These are phyloP conservation scores for Teinopalpus imperialis DNA, from an alignment of 2,888 invertebrate genomes.

Conservation along the genomic window DNA sequence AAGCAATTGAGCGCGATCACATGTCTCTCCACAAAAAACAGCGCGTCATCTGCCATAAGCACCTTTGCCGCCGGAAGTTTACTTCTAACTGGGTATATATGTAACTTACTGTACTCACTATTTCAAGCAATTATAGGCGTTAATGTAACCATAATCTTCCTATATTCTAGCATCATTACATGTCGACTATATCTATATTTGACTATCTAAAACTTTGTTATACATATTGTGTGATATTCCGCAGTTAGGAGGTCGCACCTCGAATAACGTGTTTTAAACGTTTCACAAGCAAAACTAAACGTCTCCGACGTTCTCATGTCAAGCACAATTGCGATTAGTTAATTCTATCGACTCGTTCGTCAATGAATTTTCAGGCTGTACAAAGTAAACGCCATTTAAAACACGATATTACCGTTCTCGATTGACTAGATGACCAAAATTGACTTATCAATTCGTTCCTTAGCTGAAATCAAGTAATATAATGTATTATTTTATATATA, in stretches of 20 bases:
- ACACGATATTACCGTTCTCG: constrained; percentile 30
- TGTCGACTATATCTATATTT: constrained; percentile 67
- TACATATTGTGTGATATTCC: constrained; percentile 52
- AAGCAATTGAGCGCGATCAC: background rate
- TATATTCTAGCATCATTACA: constrained; percentile 56
- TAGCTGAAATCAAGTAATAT: constrained; percentile 50
- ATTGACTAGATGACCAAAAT: constrained; percentile 74
- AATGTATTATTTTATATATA: constrained; percentile 51
- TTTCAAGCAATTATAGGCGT: constrained; percentile 64
- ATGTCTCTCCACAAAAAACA: background rate
- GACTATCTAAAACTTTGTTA: constrained; percentile 68
- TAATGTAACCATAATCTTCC: constrained; percentile 48
- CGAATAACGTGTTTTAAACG: constrained; percentile 32
- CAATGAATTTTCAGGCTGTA: background rate
- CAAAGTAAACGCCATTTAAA: constrained; percentile 13
- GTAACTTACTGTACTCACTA: constrained; percentile 42
- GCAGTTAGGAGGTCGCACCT: constrained; percentile 57
- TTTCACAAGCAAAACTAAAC: too few relatives aligned
- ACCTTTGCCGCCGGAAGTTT: constrained; percentile 33
- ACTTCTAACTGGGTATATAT: constrained; percentile 50
- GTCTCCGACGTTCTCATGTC: background rate
- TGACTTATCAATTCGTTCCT: constrained; percentile 63
- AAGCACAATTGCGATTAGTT: background rate
- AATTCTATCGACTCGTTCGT: background rate
- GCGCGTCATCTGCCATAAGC: background rate